Base-by-base conservation (phyloP, 2,797 vertebrate genomes). In the Ptychadena robeensis region DNA sequence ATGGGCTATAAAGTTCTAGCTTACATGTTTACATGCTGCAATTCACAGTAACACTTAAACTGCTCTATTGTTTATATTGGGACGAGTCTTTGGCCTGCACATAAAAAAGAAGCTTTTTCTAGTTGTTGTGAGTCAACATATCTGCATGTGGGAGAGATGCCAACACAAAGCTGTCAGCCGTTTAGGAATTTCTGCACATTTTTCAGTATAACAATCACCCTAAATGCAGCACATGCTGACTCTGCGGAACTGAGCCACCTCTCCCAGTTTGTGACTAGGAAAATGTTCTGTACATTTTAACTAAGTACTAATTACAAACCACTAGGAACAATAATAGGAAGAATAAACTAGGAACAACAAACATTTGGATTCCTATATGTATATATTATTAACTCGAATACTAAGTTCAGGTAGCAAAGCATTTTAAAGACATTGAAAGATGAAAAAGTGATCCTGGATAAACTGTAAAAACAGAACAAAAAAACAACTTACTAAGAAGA, bases 81-180 rank as follows among this genome's bases (percentile, higher is more conserved):
- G 63, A 48, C 11, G 28, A 48, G 63, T 48, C 37, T 66, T 67
- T 6, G 65, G 65, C 9, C 18, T 22, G 65, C 8, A 67, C 65
- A 67, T 67, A 67, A 67, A 67, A 67, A n/a, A 22, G 14, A 67
- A 48, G 30, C 75, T 53, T 31, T 76, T 66, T 66, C 35, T 66
- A 14, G 37, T 30, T 77, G 63, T 32, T 40, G 37, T n/a, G 12
- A 64, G 59, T 76, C 73, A 77, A 77, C 30, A 66, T 53, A 53
- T 48, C 40, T 67, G 6, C 53, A 38, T 53, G 75, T 53, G 63
- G 75, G 63, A 67, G 28, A 27, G 22, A 14, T 67, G 75, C 63
- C 75, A 78, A 66, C 75, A 78, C 9, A 25, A 38, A 27, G 30
- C 61, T 78, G 75, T 78, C 64, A 78, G 38, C 64, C 67, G 38